Evolutionary conservation across 2,113 vertebrate genomes (phyloP), one percentile per base, ranked within the genome.

Genomic region (Eupsittula cactorum): DNA sequence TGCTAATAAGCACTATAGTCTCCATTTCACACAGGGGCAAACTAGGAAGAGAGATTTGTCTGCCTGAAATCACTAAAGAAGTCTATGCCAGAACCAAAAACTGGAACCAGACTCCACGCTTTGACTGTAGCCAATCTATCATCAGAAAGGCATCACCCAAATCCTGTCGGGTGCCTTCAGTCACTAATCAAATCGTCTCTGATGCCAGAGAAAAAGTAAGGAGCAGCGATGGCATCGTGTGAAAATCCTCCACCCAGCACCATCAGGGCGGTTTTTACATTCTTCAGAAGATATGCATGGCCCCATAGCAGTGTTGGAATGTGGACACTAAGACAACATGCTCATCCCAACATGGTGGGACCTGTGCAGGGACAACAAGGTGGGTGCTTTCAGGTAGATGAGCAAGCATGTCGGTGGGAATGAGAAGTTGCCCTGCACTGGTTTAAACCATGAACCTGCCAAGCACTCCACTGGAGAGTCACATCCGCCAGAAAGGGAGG

Each of bases 281-380:
- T 42, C 27, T 59, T 24, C 37, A 41, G 47, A 77, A 77, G 29
- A 31, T 24, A 10, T 0, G 1, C 7, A 21, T 17, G 3, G 1
- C 39, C 20, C 35, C 1, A 1, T 28, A 21, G 39, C 35, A 82
- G 39, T 8, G 33, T 9, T 39, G 52, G 47, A 53, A 41, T 21
- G 15, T 4, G 28, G 41, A 37, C 1, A 0, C 17, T 11, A 13
- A n/a, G 57, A 28, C 20, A 57, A n/a, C 17, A 4, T 0, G 1
- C 16, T 63, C n/a, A 49, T 31, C 28, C 49, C 41, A 68, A 1
- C 23, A 0, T 0, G 3, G 2, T 23, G 14, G 4, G 8, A 74
- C 21, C 42, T 24, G 15, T 1, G 0, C 1, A 1, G 27, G 41
- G 29, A 39, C 2, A 7, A 33, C 0, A 0, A 59, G 4, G 2